These are phyloP conservation scores for Scolopax mira DNA, from an alignment of 2,113 vertebrate species.

Conservation along the genomic window DNA sequence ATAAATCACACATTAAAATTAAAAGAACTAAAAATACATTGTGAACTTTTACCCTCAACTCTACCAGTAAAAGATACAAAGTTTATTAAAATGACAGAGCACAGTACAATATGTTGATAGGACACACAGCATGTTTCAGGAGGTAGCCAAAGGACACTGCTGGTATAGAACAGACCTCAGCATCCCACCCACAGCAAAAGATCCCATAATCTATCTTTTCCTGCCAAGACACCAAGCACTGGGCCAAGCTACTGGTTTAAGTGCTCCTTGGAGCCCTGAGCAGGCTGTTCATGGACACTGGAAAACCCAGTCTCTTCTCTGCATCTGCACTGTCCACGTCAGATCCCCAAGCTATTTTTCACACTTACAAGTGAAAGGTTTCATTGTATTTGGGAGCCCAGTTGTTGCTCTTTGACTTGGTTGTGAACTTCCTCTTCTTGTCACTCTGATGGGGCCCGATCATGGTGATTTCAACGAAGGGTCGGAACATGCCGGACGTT, in stretches of 20 bases:
- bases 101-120: not conserved
- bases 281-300: not conserved
- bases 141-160: not conserved
- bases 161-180: not conserved
- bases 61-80: not conserved
- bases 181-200: not conserved
- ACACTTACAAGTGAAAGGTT: constrained; percentile 94
- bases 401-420: constrained; percentile 99
- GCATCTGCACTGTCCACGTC: not conserved
- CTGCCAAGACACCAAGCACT: not conserved
- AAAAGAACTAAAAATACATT: not conserved
- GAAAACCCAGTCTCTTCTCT: not conserved
- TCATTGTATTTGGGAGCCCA: constrained; percentile 98
- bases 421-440: constrained; percentile 96
- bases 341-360: not conserved
- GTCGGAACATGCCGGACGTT: constrained; percentile 95
- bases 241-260: not conserved
- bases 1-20: not conserved
- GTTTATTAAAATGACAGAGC: not conserved
- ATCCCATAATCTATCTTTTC: not conserved
- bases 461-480: constrained; percentile 93
- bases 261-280: not conserved
- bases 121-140: not conserved
- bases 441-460: constrained; percentile 95
- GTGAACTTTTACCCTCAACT: not conserved